phyloP scores from a whole-genome alignment of 2,888 invertebrate species.

The Congeria kusceri region DNA sequence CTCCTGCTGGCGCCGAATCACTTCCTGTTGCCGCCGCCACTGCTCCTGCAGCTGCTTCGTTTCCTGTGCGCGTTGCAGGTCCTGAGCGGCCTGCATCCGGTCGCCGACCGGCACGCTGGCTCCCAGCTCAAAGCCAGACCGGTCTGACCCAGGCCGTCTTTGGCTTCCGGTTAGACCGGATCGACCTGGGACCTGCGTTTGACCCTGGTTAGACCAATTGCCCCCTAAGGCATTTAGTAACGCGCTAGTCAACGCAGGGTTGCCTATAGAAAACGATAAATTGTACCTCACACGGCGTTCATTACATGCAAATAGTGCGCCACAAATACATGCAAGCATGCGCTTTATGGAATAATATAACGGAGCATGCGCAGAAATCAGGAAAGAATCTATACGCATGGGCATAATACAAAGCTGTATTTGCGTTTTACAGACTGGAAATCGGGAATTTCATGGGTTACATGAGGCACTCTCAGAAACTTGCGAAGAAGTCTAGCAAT shows the following conservation, averaged over 20 bases:
- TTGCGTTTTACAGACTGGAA: too few species aligned
- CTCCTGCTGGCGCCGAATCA: neutral
- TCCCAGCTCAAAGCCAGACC: slow-evolving; percentile 28
- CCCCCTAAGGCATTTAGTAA: slow-evolving; percentile 17
- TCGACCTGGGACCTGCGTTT: neutral
- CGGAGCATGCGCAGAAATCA: slow-evolving; percentile 21
- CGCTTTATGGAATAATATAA: too few species aligned
- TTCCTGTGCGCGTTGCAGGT: neutral
- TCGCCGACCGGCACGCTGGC: slow-evolving; percentile 28
- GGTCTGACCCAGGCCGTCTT: neutral
- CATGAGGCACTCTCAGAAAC: too few species aligned
- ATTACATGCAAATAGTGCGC: slow-evolving; percentile 14
- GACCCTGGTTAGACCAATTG: neutral
- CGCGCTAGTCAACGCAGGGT: slow-evolving; percentile 11
- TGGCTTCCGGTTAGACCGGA: neutral
- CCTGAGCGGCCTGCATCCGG: neutral
- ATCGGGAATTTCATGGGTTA: too few species aligned
- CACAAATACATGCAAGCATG: too few species aligned
- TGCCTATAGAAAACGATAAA: slow-evolving; percentile 23
- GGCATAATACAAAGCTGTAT: too few species aligned
- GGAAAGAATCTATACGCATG: too few species aligned
- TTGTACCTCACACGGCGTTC: too few species aligned
- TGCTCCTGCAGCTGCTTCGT: slow-evolving; percentile 4
- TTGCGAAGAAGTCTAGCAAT: too few species aligned
- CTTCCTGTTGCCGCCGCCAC: slow-evolving; percentile 2